Conservation (phyloP, 2,113 vertebrate genomes). For the Antigone vipio region DNA sequence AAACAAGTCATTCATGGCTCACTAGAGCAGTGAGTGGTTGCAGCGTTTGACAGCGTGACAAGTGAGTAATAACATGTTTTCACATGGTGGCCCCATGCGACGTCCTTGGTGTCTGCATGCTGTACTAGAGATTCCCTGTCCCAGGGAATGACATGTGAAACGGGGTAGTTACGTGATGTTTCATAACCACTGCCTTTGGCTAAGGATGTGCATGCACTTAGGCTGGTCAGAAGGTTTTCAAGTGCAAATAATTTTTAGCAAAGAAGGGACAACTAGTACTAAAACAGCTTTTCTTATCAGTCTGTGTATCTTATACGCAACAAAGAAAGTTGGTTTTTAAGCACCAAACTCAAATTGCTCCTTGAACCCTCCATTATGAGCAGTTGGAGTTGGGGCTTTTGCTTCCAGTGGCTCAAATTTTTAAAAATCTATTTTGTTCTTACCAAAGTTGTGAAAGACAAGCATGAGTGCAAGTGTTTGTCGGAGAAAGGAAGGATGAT, state of each 20-base stretch:
- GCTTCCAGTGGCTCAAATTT: not conserved
- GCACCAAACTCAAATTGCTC: not conserved
- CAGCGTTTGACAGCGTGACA: not conserved
- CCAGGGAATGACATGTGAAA: not conserved
- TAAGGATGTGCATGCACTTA: not conserved
- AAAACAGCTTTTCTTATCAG: not conserved
- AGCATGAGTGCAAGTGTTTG: not conserved
- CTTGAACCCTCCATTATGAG: not conserved
- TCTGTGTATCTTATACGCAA: not conserved
- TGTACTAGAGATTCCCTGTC: not conserved
- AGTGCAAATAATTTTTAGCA: not conserved
- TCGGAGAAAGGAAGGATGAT: fast-evolving
- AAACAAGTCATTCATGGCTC: conserved; percentile 7
- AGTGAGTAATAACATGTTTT: not conserved
- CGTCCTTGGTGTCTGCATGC: not conserved
- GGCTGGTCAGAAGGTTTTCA: not conserved
- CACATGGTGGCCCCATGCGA: not conserved
- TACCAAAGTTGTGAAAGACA: not conserved
- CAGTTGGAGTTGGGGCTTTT: not conserved
- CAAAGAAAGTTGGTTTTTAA: not conserved
- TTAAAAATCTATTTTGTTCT: not conserved
- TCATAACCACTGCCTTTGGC: not conserved
- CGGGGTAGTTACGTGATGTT: fast-evolving
- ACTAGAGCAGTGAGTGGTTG: not conserved
- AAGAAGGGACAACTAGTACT: not conserved